Base-by-base conservation (phyloP, 2,113 vertebrate genomes). In the Zosterops borbonicus region DNA sequence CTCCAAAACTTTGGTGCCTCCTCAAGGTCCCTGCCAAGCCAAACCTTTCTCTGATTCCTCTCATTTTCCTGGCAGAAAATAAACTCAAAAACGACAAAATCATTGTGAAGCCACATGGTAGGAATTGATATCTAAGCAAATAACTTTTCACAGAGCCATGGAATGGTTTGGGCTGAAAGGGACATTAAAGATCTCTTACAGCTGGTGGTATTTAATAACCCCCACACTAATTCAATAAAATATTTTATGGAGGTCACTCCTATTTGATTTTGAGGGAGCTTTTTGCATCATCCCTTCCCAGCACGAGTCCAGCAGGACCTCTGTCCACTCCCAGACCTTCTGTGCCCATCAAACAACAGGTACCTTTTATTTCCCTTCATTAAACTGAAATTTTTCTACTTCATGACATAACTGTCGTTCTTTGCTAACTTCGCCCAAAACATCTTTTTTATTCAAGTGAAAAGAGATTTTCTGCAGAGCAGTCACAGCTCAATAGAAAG, bases 401-500 rank as follows among this genome's bases (percentile, higher is more conserved):
- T 78, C 41, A 15, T 20, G 28, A 22, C 23, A 50, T 6, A 47
- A 63, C 58, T 35, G 31, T 8, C 76, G n/a, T 39, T 67, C 62
- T 73, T 52, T 70, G 53, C 41, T 63, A 42, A 50, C 47, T 70
- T 87, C 33, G 33, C 74, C 68, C 41, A 63, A 90, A 94, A 58
- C 39, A 35, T 31, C 46, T 62, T 81, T 92, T 92, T 74, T 69
- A 28, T 70, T 77, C 28, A 14, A 86, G 68, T 0, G 1, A 83
- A 77, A 55, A 65, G 71, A 65, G 50, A 35, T 67, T 79, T 96
- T 88, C 67, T 81, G 63, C 60, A 55, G 58, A 93, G 87, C 28
- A 62, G 47, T 60, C 41, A 5, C 13, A 88, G 50, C 46, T 58
- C 68, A 67, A 47, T 42, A 55, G 68, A 81, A 92, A 53, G 56